Conservation (phyloP, 2,888 invertebrate species). For the Cyclophora albipunctata region DNA sequence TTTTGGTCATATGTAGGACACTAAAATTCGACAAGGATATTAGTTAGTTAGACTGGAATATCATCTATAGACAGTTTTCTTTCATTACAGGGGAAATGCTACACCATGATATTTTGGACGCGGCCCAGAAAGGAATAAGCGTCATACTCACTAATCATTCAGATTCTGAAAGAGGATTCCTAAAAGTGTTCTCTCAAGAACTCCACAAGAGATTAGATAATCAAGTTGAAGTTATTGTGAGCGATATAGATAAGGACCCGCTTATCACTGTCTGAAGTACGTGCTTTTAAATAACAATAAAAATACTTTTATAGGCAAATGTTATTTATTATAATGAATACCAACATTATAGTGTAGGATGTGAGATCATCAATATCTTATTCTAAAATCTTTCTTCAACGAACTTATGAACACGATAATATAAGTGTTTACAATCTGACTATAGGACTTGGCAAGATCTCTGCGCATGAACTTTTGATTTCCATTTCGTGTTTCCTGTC, state of each 20-base stretch:
- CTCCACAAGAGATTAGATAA: slow-evolving; percentile 54
- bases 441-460: slow-evolving; percentile 66
- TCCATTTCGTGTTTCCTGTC: slow-evolving; percentile 47
- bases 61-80: background rate
- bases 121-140: slow-evolving; percentile 83
- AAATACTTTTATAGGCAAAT: slow-evolving; percentile 8
- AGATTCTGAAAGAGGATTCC: slow-evolving; percentile 93
- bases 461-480: slow-evolving; percentile 45
- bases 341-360: slow-evolving; percentile 26
- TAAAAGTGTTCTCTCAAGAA: slow-evolving; percentile 73
- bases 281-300: slow-evolving; percentile 11
- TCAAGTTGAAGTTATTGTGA: slow-evolving; percentile 79
- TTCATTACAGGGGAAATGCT: slow-evolving; percentile 85
- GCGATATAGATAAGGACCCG: slow-evolving; percentile 85
- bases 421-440: slow-evolving; percentile 8
- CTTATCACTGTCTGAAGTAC: slow-evolving; percentile 77
- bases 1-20: too few relatives aligned
- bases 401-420: slow-evolving; percentile 1
- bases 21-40: too few relatives aligned
- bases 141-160: slow-evolving; percentile 95
- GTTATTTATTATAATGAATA: slow-evolving; percentile 18
- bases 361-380: slow-evolving; percentile 65
- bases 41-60: too few relatives aligned
- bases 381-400: slow-evolving; percentile 12
- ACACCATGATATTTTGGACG: slow-evolving; percentile 94